phyloP scores from a whole-genome alignment of 2,888 invertebrate genomes.

The Boloria selene region DNA sequence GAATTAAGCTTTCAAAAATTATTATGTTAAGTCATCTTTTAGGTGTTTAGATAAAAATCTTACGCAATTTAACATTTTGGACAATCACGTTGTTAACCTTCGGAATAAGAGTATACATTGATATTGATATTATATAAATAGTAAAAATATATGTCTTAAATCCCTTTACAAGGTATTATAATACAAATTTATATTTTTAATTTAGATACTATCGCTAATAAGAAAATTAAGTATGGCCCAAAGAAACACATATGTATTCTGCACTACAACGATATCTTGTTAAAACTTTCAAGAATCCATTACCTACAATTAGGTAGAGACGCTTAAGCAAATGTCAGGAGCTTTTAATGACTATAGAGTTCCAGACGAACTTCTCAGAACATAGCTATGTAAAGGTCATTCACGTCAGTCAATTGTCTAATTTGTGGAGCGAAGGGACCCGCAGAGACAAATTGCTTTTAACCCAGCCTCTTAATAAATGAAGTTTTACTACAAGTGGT shows the following conservation, averaged over 20 bases:
- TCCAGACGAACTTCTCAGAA: constrained; percentile 28
- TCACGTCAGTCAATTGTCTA: constrained; percentile 51
- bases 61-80: no score
- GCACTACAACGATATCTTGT: no score
- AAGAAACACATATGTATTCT: no score
- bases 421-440: constrained; percentile 48
- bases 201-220: no score
- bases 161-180: no score
- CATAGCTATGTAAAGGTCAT: constrained; percentile 44
- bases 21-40: not conserved
- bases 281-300: not conserved
- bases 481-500: constrained; percentile 6
- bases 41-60: no score
- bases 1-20: not conserved
- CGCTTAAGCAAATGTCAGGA: constrained; percentile 6
- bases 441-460: constrained; percentile 50
- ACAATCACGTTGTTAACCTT: no score
- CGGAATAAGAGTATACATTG: no score
- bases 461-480: constrained; percentile 43
- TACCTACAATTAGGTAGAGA: not conserved
- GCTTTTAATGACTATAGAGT: constrained; percentile 11
- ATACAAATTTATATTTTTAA: no score
- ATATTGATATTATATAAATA: no score
- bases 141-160: no score
- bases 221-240: no score